phyloP scores from a whole-genome alignment of 2,113 vertebrate genomes.

The Cynocephalus volans region DNA sequence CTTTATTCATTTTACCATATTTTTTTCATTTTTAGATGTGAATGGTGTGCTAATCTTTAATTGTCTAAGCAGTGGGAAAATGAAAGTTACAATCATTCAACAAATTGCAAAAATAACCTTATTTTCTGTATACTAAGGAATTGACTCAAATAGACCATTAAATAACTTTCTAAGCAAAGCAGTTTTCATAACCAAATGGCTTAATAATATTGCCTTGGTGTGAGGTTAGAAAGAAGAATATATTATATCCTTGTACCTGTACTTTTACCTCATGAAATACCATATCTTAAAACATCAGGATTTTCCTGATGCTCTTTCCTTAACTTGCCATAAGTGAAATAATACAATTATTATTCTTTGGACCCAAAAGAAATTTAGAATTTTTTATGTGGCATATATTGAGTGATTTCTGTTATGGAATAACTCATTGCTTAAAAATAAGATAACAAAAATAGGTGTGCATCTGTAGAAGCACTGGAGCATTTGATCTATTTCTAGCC shows the following conservation, averaged over 20 bases:
- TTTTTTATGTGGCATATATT: neutral
- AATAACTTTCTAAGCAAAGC: neutral
- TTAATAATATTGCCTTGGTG: neutral
- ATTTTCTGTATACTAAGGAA: neutral
- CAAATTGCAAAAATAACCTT: neutral
- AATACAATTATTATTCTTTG: neutral
- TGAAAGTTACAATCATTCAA: neutral
- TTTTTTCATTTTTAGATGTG: slow-evolving; percentile 52
- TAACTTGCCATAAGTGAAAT: neutral
- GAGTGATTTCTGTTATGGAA: neutral
- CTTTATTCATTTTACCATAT: slow-evolving; percentile 12
- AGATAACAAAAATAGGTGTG: neutral
- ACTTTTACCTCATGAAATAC: neutral
- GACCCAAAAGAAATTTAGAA: neutral
- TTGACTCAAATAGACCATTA: neutral
- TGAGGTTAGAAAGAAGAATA: neutral
- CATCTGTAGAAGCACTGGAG: neutral
- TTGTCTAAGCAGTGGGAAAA: slow-evolving; percentile 33
- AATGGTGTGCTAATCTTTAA: neutral
- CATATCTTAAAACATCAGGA: neutral
- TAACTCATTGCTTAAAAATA: neutral
- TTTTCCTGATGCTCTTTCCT: neutral
- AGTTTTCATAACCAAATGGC: neutral
- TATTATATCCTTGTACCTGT: neutral
- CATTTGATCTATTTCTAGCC: neutral